These are phyloP conservation scores for Penaeus monodon DNA, from an alignment of 2,888 invertebrate species.

Conservation along the genomic window DNA sequence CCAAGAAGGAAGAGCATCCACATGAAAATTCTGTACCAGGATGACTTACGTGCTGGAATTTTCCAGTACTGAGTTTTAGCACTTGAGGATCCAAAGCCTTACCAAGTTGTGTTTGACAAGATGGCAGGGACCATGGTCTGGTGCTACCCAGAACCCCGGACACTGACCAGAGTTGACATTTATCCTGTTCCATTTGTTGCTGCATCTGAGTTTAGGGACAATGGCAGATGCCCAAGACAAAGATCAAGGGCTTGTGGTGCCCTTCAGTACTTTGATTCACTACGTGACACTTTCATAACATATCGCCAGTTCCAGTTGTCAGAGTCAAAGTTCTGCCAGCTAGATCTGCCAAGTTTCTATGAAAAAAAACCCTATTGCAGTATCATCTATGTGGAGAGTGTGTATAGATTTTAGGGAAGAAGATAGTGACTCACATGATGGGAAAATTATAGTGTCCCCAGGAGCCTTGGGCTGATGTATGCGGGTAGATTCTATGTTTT, in stretches of 20 bases:
- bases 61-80: slow-evolving; percentile 77
- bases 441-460: slow-evolving; percentile 68
- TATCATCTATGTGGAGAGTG: slow-evolving; percentile 82
- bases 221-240: slow-evolving; percentile 27
- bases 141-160: slow-evolving; percentile 91
- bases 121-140: slow-evolving; percentile 80
- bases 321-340: slow-evolving; percentile 76
- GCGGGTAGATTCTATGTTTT: slow-evolving; percentile 82
- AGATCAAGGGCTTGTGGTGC: slow-evolving; percentile 72
- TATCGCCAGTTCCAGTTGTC: slow-evolving; percentile 78
- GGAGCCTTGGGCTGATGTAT: slow-evolving; percentile 82
- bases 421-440: slow-evolving; percentile 48
- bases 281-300: slow-evolving; percentile 74
- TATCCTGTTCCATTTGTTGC: slow-evolving; percentile 83
- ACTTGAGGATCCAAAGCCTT: slow-evolving; percentile 76
- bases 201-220: slow-evolving; percentile 64
- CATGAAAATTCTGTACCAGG: slow-evolving; percentile 66
- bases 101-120: slow-evolving; percentile 75
- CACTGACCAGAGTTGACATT: slow-evolving; percentile 82
- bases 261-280: slow-evolving; percentile 77
- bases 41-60: slow-evolving; percentile 78
- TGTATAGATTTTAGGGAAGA: slow-evolving; percentile 67
- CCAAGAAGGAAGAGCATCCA: slow-evolving; percentile 41
- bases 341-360: slow-evolving; percentile 71
- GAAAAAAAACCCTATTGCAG: slow-evolving; percentile 72